These are phyloP conservation scores for Aurelia aurita DNA, from an alignment of 30 jellyfish, hydroid and myxozoan species.

Conservation along the genomic window DNA sequence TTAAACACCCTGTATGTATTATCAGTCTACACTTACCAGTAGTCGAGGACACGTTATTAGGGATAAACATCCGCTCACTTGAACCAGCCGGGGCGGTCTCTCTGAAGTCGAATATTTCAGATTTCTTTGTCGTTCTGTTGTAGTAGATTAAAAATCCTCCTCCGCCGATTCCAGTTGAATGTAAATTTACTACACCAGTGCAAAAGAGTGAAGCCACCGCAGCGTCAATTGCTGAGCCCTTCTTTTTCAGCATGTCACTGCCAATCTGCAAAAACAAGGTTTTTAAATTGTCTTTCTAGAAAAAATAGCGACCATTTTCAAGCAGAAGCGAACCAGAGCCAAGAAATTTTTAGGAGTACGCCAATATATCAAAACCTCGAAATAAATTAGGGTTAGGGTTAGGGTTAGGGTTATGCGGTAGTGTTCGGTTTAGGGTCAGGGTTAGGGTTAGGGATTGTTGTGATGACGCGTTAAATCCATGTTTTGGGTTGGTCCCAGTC, in stretches of 20 bases:
- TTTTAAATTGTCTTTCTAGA: no score
- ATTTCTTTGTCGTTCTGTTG: conserved; percentile 50
- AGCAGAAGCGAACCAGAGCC: no score
- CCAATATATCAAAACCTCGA: no score
- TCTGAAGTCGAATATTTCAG: conserved; percentile 77
- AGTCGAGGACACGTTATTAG: conserved; percentile 36
- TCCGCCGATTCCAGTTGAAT: conserved; percentile 97
- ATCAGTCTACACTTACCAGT: conserved; percentile 42
- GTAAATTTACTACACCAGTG: conserved; percentile 86
- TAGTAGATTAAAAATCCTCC: conserved; percentile 90
- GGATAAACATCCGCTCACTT: conserved; percentile 50
- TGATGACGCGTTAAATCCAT: no score
- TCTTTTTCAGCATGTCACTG: conserved; percentile 49
- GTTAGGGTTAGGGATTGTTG: no score
- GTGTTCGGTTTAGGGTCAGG: no score
- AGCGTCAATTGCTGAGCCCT: conserved; percentile 88
- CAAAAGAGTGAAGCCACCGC: conserved; percentile 92
- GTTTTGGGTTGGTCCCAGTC: no score
- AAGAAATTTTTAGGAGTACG: no score
- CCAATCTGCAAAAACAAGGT: conserved; percentile 54
- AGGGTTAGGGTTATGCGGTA: no score
- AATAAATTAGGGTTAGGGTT: no score
- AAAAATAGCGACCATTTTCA: no score
- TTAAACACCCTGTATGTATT: no score
- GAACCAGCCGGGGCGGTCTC: conserved; percentile 90